Base-by-base conservation (phyloP, 2,113 vertebrate species). In the Albula glossodonta region DNA sequence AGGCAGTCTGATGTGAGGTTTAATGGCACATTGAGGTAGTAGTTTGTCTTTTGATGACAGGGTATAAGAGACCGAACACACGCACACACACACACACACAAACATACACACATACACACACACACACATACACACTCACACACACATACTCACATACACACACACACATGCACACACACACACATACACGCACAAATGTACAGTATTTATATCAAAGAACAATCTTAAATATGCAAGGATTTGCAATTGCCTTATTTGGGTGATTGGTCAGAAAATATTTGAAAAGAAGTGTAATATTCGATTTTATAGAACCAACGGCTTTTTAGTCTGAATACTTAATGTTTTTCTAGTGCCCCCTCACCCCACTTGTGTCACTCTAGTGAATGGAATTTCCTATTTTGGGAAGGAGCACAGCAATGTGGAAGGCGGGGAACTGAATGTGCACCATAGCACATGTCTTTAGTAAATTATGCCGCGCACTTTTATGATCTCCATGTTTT, bases 1-100 rank as follows among this genome's bases (percentile, higher is more conserved):
- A 22, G 41, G 49, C 51, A 51, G 25, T 78, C 41, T 60, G 77
- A 85, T 79, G 25, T 80, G 51, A 84, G 52, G 78, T 84, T 84
- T 78, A 74, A 79, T 85, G 84, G 77, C 31, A 80, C 25, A 60
- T 60, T 49, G 1, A 60, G 52, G 6, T 4, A 25, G 22, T 48
- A 3, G 63, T 70, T 70, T 70, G 22, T 22, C 17, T 6, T 70
- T 70, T 22, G n/a, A 70, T 19, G 4, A 17, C 63, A 70, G 22
- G n/a, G n/a, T 15, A 60, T 60, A 60, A 56, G 12, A 56, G 6
- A 56, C 12, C 53, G 6, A 12, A 56, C 12, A 56, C 7, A 9
- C 53, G 2, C 12, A 56, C 31, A 41, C 7, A 9, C 53, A 56
- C 12, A 56, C 31, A 41, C 31, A 1, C 31, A 41, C 31, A 41